Base-by-base conservation (phyloP, 2,888 invertebrate genomes). In the Drosophila nr. perissopoda region DNA sequence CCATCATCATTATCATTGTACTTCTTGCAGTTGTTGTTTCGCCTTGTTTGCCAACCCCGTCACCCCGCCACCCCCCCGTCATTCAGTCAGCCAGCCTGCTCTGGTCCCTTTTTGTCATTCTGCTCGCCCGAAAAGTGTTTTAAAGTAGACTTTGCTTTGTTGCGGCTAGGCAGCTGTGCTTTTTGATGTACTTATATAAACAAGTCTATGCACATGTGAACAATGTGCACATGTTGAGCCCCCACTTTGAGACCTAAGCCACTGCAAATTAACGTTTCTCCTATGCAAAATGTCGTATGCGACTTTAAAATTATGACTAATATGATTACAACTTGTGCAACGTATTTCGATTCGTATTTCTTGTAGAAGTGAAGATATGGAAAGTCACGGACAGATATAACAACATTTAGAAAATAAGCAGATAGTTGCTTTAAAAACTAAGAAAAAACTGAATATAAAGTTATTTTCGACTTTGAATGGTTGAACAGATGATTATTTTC, bases 1-100 rank as follows among this genome's bases (percentile, higher is more conserved):
- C 81, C 82, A 86, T 83, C 86, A 86, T 83, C 83, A 83, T 86
- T 86, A 83, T 86, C 81, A 83, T 83, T 81, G 86, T 72, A 65
- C 72, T 83, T 83, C 78, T 79, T 77, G 70, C 70, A 69, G 70
- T 75, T 74, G 79, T 73, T 83, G 82, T 75, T 73, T 48, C 65
- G 60, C 57, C 59, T 61, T 72, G 67, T 51, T 51, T 65, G 58
- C 49, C 58, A 40, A 51, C 36, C 48, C 46, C 54, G 13, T 33
- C 10, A 10, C 18, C 5, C 10, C 10, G 5, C 21, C 21, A 6
- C 5, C 33, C 31, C 1, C 53, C 16, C 36, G 29, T 40, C 40
- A 40, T 40, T 40, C 40, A 40, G 40, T 36, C 64, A 38, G 59
- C n/a, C 42, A n/a, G 25, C 29, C 36, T 36, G 63, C 25, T 74